Conservation (phyloP, 2,888 invertebrate species). For the Ectropis crepuscularia region DNA sequence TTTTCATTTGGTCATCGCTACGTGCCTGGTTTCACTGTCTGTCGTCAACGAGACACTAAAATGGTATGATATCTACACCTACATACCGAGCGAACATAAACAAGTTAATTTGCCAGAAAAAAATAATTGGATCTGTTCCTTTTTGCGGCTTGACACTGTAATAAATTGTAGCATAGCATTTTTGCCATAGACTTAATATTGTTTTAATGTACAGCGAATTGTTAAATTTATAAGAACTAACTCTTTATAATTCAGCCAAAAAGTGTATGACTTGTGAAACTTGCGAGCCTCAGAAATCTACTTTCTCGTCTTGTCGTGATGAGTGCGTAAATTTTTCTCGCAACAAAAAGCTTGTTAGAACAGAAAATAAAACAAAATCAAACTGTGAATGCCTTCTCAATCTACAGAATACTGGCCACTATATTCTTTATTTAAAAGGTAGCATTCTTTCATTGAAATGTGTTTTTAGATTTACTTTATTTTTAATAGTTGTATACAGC, state of each 20-base stretch:
- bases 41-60: conserved; percentile 41
- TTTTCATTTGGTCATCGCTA: conserved; percentile 67
- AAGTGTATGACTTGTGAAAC: no score
- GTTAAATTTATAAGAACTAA: neutral
- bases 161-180: neutral
- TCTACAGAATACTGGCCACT: conserved; percentile 22
- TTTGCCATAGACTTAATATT: conserved; percentile 12
- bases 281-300: conserved; percentile 40
- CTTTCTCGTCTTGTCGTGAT: conserved; percentile 61
- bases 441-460: neutral
- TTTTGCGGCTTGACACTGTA: conserved; percentile 35
- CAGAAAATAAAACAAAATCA: conserved; percentile 61
- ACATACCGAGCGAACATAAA: conserved; percentile 7
- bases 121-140: conserved; percentile 10
- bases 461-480: neutral
- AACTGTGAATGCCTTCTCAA: conserved; percentile 43
- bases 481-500: conserved; percentile 1
- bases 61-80: conserved; percentile 27
- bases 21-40: conserved; percentile 68
- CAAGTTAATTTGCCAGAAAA: conserved; percentile 8
- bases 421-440: neutral
- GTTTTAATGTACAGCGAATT: conserved; percentile 4
- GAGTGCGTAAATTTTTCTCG: conserved; percentile 65
- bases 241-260: no score
- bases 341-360: conserved; percentile 67